These are phyloP conservation scores for Sebastiscus tertius DNA, from an alignment of 2,797 vertebrate genomes.

Conservation along the genomic window DNA sequence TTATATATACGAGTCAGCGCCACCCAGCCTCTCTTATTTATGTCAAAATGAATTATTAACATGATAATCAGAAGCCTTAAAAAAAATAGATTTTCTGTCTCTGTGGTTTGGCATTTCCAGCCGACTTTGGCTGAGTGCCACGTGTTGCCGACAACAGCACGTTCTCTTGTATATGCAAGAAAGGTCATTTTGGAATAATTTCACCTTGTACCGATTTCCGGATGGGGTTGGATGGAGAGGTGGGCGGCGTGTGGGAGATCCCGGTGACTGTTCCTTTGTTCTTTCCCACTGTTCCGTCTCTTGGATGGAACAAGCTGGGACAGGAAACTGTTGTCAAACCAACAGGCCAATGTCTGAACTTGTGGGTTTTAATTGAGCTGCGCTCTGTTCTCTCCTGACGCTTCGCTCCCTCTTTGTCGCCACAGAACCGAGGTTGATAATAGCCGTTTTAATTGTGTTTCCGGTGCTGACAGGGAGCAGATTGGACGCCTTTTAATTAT, in stretches of 20 bases:
- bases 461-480: conserved; percentile 58
- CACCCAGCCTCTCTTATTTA: not conserved
- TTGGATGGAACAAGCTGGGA: conserved; percentile 75
- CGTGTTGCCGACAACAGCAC: conserved; percentile 26
- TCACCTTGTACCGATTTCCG: conserved; percentile 60
- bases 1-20: not conserved
- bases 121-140: conserved; percentile 37
- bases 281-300: conserved; percentile 75
- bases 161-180: conserved; percentile 32
- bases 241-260: conserved; percentile 56
- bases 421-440: conserved; percentile 58
- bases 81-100: conserved; percentile 8
- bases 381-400: conserved; percentile 42
- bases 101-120: conserved; percentile 28
- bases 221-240: conserved; percentile 25
- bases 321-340: conserved; percentile 78
- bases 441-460: conserved; percentile 70
- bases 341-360: conserved; percentile 76
- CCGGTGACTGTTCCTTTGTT: conserved; percentile 79
- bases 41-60: conserved; percentile 22
- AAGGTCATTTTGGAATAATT: conserved; percentile 45
- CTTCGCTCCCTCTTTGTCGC: conserved; percentile 34
- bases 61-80: not conserved
- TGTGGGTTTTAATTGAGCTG: conserved; percentile 81
- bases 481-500: conserved; percentile 77